phyloP scores from a whole-genome alignment of 1,140 invertebrate species.

The Armadillidium nasatum region DNA sequence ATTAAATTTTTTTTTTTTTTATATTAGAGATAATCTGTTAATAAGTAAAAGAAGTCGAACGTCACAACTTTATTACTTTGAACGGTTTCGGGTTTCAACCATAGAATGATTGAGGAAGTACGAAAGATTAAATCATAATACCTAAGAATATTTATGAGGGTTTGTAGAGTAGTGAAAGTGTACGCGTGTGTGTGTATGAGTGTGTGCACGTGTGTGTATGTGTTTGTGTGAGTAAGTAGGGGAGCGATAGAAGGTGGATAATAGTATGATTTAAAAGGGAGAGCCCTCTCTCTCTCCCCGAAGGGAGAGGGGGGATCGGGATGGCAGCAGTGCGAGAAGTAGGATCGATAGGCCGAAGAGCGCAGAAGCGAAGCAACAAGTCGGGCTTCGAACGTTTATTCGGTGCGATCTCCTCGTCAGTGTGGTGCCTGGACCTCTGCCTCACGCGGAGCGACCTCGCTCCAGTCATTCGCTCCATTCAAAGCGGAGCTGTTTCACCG shows the following conservation, averaged over 20 bases:
- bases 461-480: neutral
- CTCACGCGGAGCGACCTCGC: neutral
- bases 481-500: neutral
- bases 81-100: no score
- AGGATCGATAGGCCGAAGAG: neutral
- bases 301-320: neutral
- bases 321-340: neutral
- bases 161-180: neutral
- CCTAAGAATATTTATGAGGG: no score
- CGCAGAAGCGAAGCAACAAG: constrained; percentile 8
- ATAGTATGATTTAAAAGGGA: constrained; percentile 7
- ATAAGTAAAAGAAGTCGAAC: no score
- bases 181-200: neutral
- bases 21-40: no score
- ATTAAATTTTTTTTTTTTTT: no score
- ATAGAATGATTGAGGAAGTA: no score
- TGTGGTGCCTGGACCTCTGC: neutral
- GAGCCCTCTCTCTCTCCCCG: neutral
- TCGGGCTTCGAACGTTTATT: constrained; percentile 3
- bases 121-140: no score
- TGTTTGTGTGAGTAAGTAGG: neutral
- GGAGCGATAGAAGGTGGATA: constrained; percentile 4
- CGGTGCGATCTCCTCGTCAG: neutral
- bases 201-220: neutral
- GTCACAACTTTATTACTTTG: no score